Conservation (phyloP, 2,888 invertebrate genomes). For the Caradrina kadenii region DNA sequence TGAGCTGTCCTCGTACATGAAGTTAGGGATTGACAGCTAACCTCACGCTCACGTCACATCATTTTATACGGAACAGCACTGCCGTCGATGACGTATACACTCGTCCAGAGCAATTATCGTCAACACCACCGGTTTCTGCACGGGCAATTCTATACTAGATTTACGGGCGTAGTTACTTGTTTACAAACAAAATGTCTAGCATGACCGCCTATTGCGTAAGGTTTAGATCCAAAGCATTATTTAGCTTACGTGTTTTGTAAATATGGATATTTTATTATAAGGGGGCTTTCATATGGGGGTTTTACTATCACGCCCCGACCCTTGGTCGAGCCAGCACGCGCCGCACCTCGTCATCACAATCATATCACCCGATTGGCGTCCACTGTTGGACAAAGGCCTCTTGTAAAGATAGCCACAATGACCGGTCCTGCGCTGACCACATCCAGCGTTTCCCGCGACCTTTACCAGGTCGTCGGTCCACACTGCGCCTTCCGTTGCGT, state of each 20-base stretch:
- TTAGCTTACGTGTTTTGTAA: slow-evolving; percentile 58
- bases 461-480: no score
- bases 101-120: neutral
- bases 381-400: no score
- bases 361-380: no score
- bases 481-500: no score
- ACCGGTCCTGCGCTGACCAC: no score
- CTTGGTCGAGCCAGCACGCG: no score
- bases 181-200: slow-evolving; percentile 56
- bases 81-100: neutral
- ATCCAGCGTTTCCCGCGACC: no score
- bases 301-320: no score
- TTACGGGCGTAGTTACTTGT: slow-evolving; percentile 21
- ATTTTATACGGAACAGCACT: neutral
- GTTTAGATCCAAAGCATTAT: slow-evolving; percentile 47
- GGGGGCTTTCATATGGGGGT: slow-evolving; percentile 7
- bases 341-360: no score
- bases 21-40: no score
- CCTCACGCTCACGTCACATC: neutral
- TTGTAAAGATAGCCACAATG: no score
- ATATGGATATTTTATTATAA: slow-evolving; percentile 46
- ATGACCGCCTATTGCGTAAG: slow-evolving; percentile 52
- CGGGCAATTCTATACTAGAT: slow-evolving; percentile 28
- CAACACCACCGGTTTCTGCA: slow-evolving; percentile 28
- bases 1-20: no score